Conservation (phyloP, 2,113 vertebrate genomes). For the Jacana jacana region DNA sequence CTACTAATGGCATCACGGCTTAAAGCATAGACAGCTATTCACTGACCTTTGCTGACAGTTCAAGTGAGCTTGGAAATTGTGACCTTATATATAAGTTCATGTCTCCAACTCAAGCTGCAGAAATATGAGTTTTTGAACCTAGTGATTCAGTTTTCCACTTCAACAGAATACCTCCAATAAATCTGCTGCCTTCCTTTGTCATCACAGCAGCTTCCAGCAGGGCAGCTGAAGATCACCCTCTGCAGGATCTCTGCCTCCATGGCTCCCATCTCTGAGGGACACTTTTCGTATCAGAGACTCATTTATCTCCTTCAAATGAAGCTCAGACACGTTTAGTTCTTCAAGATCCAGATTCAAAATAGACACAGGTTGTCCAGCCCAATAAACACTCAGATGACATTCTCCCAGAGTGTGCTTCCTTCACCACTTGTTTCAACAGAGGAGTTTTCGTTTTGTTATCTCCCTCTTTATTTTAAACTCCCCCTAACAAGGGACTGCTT, state of each 20-base stretch:
- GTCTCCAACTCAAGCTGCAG: neutral
- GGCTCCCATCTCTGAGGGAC: neutral
- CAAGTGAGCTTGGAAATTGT: neutral
- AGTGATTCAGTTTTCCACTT: neutral
- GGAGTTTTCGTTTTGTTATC: neutral
- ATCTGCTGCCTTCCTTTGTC: neutral
- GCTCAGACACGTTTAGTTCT: neutral
- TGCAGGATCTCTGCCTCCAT: neutral
- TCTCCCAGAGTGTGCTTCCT: neutral
- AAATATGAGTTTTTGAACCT: neutral
- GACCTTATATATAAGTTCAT: neutral
- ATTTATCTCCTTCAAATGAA: neutral
- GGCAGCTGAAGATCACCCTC: neutral
- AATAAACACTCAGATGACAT: neutral
- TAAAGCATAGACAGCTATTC: neutral
- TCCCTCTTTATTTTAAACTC: neutral
- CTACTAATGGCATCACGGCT: rapidly evolving
- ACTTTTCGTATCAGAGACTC: neutral
- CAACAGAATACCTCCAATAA: neutral
- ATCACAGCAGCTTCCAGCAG: neutral
- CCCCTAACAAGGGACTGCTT: neutral
- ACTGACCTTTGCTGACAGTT: neutral
- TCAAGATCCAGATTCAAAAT: neutral
- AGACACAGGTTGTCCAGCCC: neutral
- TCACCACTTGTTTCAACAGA: neutral